These are phyloP conservation scores for Myripristis jacobus DNA, from an alignment of 2,797 vertebrate species.

Conservation along the genomic window DNA sequence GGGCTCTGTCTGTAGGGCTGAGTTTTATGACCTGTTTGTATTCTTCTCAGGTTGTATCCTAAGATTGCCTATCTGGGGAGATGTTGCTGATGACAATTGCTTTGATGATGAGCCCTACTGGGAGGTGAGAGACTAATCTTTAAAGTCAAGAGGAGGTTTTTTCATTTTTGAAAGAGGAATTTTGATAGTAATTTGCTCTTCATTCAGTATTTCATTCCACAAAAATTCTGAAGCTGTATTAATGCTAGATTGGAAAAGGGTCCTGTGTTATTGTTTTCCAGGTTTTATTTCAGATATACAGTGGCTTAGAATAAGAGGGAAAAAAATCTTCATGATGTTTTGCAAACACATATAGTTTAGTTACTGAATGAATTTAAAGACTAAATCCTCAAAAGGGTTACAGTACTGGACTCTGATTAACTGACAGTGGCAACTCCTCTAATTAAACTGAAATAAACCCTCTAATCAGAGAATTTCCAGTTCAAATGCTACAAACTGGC, in stretches of 20 bases:
- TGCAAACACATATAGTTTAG: too few relatives aligned
- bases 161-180: not conserved
- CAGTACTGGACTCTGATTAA: too few relatives aligned
- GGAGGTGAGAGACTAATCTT: conserved; percentile 86
- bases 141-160: not conserved
- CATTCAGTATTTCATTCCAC: not conserved
- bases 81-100: conserved; percentile 91
- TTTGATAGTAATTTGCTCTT: conserved; percentile 1
- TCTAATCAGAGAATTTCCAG: too few relatives aligned
- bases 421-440: too few relatives aligned
- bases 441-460: too few relatives aligned
- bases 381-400: too few relatives aligned
- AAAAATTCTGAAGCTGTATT: not conserved
- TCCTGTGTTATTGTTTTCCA: not conserved
- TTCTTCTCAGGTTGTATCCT: conserved; percentile 87
- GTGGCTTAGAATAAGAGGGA: too few relatives aligned
- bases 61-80: conserved; percentile 93
- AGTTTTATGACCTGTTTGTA: conserved; percentile 7
- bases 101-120: conserved; percentile 93
- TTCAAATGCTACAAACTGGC: too few relatives aligned
- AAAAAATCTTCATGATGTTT: too few relatives aligned
- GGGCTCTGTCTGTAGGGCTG: not conserved
- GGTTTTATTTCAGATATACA: not conserved
- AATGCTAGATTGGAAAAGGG: not conserved
- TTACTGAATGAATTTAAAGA: too few relatives aligned